Conservation (phyloP, 1,140 invertebrate genomes). For the Neodiprion fabricii region DNA sequence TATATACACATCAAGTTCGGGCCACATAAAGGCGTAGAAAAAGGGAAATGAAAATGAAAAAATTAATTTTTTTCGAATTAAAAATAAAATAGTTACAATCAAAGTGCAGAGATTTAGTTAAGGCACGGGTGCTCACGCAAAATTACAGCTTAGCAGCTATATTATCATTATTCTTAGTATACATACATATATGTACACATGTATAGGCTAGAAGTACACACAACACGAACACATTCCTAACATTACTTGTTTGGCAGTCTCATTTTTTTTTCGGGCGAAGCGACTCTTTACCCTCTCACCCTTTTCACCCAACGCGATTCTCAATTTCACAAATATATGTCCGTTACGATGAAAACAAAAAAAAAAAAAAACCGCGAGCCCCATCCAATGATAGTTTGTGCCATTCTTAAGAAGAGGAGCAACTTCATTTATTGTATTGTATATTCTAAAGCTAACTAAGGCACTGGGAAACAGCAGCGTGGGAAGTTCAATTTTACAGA, state of each 20-base stretch:
- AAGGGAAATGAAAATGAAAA: background rate
- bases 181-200: background rate
- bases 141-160: background rate
- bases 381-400: no score
- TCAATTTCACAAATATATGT: background rate
- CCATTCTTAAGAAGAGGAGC: background rate
- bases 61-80: background rate
- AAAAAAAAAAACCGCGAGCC: background rate
- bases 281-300: background rate
- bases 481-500: background rate
- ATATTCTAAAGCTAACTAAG: background rate
- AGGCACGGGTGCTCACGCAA: constrained; percentile 1
- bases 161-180: background rate
- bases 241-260: constrained; percentile 5
- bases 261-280: background rate
- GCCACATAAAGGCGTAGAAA: background rate
- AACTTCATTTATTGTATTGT: background rate
- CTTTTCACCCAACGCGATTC: background rate
- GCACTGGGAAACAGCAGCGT: background rate
- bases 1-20: no score
- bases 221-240: constrained; percentile 7
- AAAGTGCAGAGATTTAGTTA: background rate
- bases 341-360: background rate
- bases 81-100: background rate
- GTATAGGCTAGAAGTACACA: constrained; percentile 5